Evolutionary conservation across 2,888 invertebrate genomes (phyloP).

Genomic region (Cristatella mucedo): DNA sequence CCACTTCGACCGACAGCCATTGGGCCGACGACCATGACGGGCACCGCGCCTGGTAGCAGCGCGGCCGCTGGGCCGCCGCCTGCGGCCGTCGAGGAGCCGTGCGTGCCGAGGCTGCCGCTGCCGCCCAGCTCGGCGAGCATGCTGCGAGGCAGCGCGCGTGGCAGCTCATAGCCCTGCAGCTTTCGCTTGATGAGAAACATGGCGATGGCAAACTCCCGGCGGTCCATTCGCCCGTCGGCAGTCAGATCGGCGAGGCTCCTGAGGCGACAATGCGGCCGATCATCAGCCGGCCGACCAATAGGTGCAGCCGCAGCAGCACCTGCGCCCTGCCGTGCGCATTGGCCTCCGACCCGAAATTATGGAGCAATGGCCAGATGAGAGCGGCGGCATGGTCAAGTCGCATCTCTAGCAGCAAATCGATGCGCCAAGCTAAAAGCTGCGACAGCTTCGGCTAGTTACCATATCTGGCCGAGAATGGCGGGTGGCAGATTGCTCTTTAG

Average conservation of each 20-base stretch:
- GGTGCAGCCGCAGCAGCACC: too few species aligned
- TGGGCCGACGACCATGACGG: constrained; percentile 26
- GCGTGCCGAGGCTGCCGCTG: neutral
- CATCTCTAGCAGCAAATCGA: too few species aligned
- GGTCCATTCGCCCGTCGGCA: constrained; percentile 38
- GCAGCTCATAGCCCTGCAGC: constrained; percentile 75
- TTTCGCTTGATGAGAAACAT: constrained; percentile 49
- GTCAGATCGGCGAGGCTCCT: constrained; percentile 38
- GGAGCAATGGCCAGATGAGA: too few species aligned
- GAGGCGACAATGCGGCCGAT: neutral
- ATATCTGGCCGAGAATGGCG: constrained; percentile 34
- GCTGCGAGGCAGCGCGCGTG: constrained; percentile 61
- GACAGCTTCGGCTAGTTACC: constrained; percentile 20
- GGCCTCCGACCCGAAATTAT: too few species aligned
- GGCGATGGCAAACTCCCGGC: constrained; percentile 38
- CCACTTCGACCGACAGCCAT: too few species aligned
- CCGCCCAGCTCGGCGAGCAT: constrained; percentile 37
- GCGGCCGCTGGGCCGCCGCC: constrained; percentile 15
- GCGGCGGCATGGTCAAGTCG: too few species aligned
- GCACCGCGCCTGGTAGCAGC: constrained; percentile 24
- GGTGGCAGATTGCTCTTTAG: constrained; percentile 35
- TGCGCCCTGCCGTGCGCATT: too few species aligned
- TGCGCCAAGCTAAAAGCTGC: too few species aligned
- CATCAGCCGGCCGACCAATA: too few species aligned
- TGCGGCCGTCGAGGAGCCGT: constrained; percentile 15